Evolutionary conservation across 2,888 invertebrate species (phyloP), one percentile per base, ranked within the genome.

Genomic region (Ophioninae sp.): DNA sequence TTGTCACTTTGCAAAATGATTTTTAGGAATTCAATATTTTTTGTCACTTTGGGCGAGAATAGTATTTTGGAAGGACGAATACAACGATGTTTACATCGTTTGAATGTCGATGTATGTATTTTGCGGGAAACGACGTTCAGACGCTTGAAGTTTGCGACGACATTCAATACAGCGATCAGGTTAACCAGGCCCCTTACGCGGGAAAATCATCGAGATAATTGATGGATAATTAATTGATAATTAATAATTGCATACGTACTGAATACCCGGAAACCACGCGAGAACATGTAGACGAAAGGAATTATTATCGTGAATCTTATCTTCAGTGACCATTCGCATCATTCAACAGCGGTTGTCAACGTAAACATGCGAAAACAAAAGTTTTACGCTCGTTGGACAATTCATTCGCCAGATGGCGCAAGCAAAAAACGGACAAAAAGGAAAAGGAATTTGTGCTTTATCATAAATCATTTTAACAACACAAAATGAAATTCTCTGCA

Each of bases 141-240:
- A 51, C 68, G 6, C 9, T 9, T 0, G 13, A 71, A 58, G 56
- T 0, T 37, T 5, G 56, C 37, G 10, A 10, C 23, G 56, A 56
- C 23, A 56, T 74, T 69, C 20, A 8, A 80, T 75, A 63, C 7
- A 41, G 13, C 51, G 51, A 13, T 20, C 84, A 85, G 73, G 20
- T 22, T 81, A 8, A 63, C 81, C 81, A 84, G 82, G 61, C 22
- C 23, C 56, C 10, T 22, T 10, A 22, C n/a, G 22, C 10, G 30
- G 30, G 39, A 67, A 37, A 74, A 13, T 63, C 10, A 10, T 41
- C 30, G n/a, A 51, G 30, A 67, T 65, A 58, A 65, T 39, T 51
- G 13, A 20, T 39, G n/a, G 10, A 30, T 30, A 30, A 30, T 30
- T 3, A 30, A 30, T 30, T 30, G 30, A 30, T 30, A 30, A 30